Percentiles rank a stretch among this genome's conserved stretches.
Conservation (phyloP, 2,888 invertebrate genomes). For the Theodoxus fluviatilis region DNA sequence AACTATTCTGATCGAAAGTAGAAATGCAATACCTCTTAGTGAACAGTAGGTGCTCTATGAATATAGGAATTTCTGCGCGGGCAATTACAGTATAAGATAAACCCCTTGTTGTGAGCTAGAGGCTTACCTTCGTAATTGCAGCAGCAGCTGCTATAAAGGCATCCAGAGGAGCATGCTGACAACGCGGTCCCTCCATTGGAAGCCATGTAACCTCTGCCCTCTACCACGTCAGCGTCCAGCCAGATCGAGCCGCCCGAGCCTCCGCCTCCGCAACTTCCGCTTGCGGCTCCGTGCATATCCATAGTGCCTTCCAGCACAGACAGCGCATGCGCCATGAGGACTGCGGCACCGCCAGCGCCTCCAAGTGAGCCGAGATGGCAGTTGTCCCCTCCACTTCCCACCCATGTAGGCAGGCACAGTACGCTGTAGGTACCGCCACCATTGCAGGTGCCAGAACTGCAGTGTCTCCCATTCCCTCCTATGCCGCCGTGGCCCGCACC, state of each 20-base stretch:
- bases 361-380: slow-evolving; percentile 36
- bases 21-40: too few species aligned
- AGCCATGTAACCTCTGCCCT: slow-evolving; percentile 44
- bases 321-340: slow-evolving; percentile 31
- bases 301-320: slow-evolving; percentile 42
- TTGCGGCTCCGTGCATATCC: slow-evolving; percentile 34
- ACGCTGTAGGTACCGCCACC: slow-evolving; percentile 31
- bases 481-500: slow-evolving; percentile 45
- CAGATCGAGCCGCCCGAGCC: slow-evolving; percentile 50
- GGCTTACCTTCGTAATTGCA: slow-evolving; percentile 36
- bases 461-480: slow-evolving; percentile 37
- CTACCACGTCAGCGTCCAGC: slow-evolving; percentile 43
- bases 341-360: slow-evolving; percentile 38
- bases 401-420: slow-evolving; percentile 32
- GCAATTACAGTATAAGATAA: too few species aligned
- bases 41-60: too few species aligned
- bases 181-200: slow-evolving; percentile 39
- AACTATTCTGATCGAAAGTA: too few species aligned
- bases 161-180: slow-evolving; percentile 26
- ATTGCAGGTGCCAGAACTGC: slow-evolving; percentile 25
- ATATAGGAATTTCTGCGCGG: too few species aligned
- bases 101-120: too few species aligned
- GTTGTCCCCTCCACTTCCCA: slow-evolving; percentile 48
- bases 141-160: slow-evolving; percentile 25
- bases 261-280: slow-evolving; percentile 41